Evolutionary conservation across 2,888 invertebrate species (phyloP).

Genomic region (Heliconius ethilla): DNA sequence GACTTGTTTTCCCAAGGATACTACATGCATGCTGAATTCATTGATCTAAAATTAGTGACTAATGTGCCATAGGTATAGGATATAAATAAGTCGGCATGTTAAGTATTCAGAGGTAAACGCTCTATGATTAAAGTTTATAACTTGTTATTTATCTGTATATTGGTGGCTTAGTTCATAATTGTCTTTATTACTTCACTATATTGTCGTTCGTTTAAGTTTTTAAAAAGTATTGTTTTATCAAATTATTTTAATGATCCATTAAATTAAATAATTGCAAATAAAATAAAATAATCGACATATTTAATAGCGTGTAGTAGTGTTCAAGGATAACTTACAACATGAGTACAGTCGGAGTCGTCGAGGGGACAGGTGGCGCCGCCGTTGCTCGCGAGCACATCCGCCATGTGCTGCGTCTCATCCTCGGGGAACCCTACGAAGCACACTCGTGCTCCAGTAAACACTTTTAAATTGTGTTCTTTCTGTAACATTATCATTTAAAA

Average conservation of each 20-base stretch:
- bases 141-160: slow-evolving; percentile 32
- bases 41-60: slow-evolving; percentile 69
- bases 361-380: slow-evolving; percentile 89
- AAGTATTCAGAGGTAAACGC: slow-evolving; percentile 62
- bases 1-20: slow-evolving; percentile 64
- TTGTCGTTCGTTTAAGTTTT: neutral
- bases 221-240: neutral
- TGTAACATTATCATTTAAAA: slow-evolving; percentile 58
- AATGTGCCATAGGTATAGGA: slow-evolving; percentile 57
- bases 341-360: slow-evolving; percentile 93
- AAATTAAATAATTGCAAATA: neutral
- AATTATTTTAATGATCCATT: too few species aligned
- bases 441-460: slow-evolving; percentile 92
- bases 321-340: slow-evolving; percentile 88
- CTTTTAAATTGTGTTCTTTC: slow-evolving; percentile 89
- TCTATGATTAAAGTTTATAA: slow-evolving; percentile 46
- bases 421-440: slow-evolving; percentile 95
- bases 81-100: slow-evolving; percentile 65
- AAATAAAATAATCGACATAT: neutral
- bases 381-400: slow-evolving; percentile 92
- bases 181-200: neutral
- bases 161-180: slow-evolving; percentile 26
- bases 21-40: slow-evolving; percentile 74
- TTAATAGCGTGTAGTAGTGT: neutral
- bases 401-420: slow-evolving; percentile 96